Evolutionary conservation across 1,140 invertebrate genomes (phyloP).

Genomic region (Chionoecetes opilio): DNA sequence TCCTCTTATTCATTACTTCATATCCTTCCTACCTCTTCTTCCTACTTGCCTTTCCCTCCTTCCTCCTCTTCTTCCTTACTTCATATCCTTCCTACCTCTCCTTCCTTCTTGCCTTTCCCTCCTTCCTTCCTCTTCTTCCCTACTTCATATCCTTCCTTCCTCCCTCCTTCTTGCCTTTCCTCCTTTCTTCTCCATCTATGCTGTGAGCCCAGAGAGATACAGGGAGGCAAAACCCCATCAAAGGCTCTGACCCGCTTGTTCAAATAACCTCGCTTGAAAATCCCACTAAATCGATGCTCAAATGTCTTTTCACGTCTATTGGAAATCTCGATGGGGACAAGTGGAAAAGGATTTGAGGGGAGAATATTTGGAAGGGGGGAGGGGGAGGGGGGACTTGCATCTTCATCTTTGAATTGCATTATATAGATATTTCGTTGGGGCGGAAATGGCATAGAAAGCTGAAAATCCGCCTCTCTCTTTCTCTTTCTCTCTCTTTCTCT

Average conservation of each 20-base stretch:
- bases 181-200: neutral
- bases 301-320: constrained; percentile 76
- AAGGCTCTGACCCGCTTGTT: constrained; percentile 63
- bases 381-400: neutral
- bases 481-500: constrained; percentile 20
- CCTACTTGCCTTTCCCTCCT: too few relatives aligned
- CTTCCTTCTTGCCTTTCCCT: neutral
- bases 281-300: constrained; percentile 74
- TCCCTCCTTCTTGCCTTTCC: neutral
- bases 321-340: constrained; percentile 49
- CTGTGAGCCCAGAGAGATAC: neutral
- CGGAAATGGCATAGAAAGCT: too few relatives aligned
- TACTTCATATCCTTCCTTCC: neutral
- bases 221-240: constrained; percentile 34
- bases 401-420: constrained; percentile 31
- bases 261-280: constrained; percentile 69
- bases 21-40: too few relatives aligned
- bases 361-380: neutral
- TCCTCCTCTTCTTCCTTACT: too few relatives aligned
- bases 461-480: neutral
- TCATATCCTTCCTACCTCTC: neutral
- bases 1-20: too few relatives aligned
- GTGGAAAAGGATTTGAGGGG: constrained; percentile 44
- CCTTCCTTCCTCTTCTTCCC: neutral
- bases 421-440: neutral